Evolutionary conservation across 2,888 invertebrate genomes (phyloP).

Genomic region (Octonoba sinensis): DNA sequence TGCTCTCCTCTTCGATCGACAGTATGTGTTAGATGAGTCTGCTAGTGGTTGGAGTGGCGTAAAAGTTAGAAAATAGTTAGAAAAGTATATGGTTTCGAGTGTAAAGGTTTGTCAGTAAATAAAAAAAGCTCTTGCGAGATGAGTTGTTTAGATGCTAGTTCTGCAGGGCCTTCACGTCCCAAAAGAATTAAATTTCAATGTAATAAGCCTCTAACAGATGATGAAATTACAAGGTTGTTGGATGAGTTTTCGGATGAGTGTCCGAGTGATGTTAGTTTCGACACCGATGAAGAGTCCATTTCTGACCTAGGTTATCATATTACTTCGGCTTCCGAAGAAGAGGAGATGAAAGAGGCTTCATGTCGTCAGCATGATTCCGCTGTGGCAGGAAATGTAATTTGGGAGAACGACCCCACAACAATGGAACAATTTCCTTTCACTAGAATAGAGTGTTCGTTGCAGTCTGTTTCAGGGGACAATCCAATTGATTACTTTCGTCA

Average conservation of each 20-base stretch:
- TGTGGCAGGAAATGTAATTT: constrained; percentile 12
- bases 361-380: constrained; percentile 7
- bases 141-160: not conserved
- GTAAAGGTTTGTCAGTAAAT: not conserved
- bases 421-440: constrained; percentile 11
- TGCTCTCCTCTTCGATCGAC: no score
- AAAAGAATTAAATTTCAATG: constrained; percentile 5
- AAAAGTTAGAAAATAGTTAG: not conserved
- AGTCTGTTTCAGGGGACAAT: constrained; percentile 5
- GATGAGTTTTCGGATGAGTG: not conserved
- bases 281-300: not conserved
- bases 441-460: constrained; percentile 11
- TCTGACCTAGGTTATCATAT: not conserved
- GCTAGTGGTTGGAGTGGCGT: no score
- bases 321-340: constrained; percentile 11
- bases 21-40: no score
- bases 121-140: not conserved
- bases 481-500: constrained; percentile 6
- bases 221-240: not conserved
- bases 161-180: constrained; percentile 6
- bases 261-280: not conserved
- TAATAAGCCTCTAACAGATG: not conserved
- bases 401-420: not conserved
- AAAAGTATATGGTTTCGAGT: constrained; percentile 5
- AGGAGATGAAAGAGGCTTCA: not conserved